Conservation (phyloP, 2,113 vertebrate species). For the Crypturellus undulatus region DNA sequence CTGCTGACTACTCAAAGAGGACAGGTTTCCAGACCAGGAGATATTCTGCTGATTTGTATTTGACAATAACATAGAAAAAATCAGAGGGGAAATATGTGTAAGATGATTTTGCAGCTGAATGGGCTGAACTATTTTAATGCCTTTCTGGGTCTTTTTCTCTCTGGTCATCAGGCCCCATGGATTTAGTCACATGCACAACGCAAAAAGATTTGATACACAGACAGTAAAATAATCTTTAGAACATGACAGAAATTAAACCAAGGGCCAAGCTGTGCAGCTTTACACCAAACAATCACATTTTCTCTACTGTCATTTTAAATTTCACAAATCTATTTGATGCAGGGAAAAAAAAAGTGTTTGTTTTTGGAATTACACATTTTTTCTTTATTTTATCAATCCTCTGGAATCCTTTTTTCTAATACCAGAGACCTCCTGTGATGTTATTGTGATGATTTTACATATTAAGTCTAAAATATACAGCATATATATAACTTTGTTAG, state of each 20-base stretch:
- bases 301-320: background rate
- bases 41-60: slow-evolving; percentile 36
- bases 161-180: background rate
- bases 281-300: background rate
- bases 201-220: slow-evolving; percentile 6
- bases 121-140: slow-evolving; percentile 28
- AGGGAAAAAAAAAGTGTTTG: background rate
- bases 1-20: background rate
- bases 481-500: background rate
- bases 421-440: background rate
- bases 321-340: background rate
- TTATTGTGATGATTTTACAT: background rate
- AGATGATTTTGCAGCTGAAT: slow-evolving; percentile 3
- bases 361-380: background rate
- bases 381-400: background rate
- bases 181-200: background rate
- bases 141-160: background rate
- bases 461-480: background rate
- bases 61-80: slow-evolving; percentile 23
- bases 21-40: background rate
- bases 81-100: background rate
- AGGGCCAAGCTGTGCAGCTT: background rate
- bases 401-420: background rate
- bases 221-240: slow-evolving; percentile 5
- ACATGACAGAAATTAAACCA: background rate